Conservation (phyloP, 1,140 invertebrate genomes). For the Lethrus apterus region DNA sequence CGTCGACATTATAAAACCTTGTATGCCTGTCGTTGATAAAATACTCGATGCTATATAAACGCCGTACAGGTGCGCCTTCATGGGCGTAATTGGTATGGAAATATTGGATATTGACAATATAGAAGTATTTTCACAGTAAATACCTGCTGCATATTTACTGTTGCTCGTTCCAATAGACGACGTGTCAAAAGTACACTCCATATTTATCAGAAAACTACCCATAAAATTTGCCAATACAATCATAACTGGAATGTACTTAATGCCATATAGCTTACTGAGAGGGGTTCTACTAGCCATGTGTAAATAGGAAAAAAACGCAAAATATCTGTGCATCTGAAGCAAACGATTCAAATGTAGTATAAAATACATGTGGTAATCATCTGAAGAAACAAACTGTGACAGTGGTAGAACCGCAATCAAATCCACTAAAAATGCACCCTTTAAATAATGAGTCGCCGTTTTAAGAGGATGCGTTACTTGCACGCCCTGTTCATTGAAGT, state of each 20-base stretch:
- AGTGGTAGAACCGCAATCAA: conserved; percentile 24
- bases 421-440: conserved; percentile 38
- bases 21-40: conserved; percentile 4
- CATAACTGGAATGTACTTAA: neutral
- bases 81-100: neutral
- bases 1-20: neutral
- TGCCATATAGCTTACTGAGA: neutral
- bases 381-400: neutral
- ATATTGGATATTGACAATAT: neutral
- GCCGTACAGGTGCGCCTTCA: neutral
- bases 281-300: neutral
- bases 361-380: conserved; percentile 5
- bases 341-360: conserved; percentile 2
- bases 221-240: neutral
- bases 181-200: neutral
- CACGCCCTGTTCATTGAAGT: conserved; percentile 39
- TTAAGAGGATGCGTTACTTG: conserved; percentile 41
- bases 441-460: conserved; percentile 39
- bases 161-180: neutral
- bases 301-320: neutral
- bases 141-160: neutral
- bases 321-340: conserved; percentile 1
- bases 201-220: conserved; percentile 3
- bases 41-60: neutral
- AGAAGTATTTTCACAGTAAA: neutral